These are phyloP conservation scores for Periphyllus acericola DNA, from an alignment of 2,888 invertebrate genomes.

Conservation along the genomic window DNA sequence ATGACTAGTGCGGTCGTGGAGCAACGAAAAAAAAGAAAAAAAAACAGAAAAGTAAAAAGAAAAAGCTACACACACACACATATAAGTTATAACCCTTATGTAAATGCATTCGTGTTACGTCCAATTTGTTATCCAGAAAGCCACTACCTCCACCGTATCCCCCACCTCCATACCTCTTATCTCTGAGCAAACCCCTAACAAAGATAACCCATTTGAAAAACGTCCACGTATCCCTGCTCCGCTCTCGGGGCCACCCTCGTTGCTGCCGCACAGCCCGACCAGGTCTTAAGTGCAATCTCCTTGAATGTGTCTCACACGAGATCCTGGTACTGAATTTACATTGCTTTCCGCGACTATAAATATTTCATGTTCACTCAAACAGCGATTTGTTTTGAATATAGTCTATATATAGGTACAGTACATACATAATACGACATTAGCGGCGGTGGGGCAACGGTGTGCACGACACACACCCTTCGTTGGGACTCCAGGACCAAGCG, in stretches of 20 bases:
- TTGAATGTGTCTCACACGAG: conserved; percentile 54
- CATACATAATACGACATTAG: too few species aligned
- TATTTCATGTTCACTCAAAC: conserved; percentile 41
- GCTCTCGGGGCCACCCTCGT: conserved; percentile 1
- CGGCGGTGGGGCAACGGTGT: too few species aligned
- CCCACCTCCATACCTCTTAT: conserved; percentile 34
- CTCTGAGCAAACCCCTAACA: conserved; percentile 61
- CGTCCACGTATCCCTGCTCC: conserved; percentile 62
- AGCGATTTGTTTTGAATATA: conserved; percentile 39
- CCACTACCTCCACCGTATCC: conserved; percentile 29
- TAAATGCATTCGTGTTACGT: conserved; percentile 64
- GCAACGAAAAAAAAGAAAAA: not conserved
- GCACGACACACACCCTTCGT: not conserved
- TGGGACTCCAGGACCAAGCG: not conserved
- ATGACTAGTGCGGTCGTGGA: conserved; percentile 53
- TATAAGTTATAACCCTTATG: conserved; percentile 63
- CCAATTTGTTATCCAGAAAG: conserved; percentile 63
- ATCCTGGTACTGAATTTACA: conserved; percentile 56
- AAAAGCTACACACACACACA: conserved; percentile 60
- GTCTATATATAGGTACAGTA: too few species aligned
- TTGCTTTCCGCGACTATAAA: conserved; percentile 57
- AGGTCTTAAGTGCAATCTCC: conserved; percentile 60
- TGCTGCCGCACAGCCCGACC: not conserved
- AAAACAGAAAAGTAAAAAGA: conserved; percentile 18
- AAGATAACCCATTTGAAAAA: conserved; percentile 64